Conservation (phyloP, 2,888 invertebrate species). For the Dolomedes plantarius region DNA sequence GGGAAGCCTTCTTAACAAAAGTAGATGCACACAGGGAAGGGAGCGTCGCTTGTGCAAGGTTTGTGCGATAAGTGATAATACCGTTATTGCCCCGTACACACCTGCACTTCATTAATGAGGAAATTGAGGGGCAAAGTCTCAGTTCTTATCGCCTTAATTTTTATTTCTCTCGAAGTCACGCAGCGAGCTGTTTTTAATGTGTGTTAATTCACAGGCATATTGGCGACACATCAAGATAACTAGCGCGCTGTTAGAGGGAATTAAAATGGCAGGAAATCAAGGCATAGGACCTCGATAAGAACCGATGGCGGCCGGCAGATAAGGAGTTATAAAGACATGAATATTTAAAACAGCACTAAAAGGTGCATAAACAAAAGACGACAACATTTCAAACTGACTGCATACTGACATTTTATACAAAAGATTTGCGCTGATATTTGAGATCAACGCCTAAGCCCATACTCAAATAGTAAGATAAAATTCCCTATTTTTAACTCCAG, state of each 20-base stretch:
- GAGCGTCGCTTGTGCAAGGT: constrained; percentile 52
- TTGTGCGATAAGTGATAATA: constrained; percentile 61
- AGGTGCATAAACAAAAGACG: no score
- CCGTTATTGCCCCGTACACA: constrained; percentile 61
- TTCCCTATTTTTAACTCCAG: no score
- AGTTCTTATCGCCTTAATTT: constrained; percentile 47
- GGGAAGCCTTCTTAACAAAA: constrained; percentile 57
- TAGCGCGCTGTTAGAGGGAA: background rate
- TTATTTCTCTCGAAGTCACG: background rate
- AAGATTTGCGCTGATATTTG: no score
- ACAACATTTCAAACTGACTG: no score
- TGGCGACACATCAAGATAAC: constrained; percentile 1
- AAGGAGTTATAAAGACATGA: no score
- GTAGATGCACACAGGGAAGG: constrained; percentile 63
- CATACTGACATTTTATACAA: no score
- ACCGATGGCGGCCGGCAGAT: no score
- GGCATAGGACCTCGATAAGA: no score
- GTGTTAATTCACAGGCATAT: constrained; percentile 15
- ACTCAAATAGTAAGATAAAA: no score
- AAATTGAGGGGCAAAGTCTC: constrained; percentile 50
- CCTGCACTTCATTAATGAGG: constrained; percentile 69
- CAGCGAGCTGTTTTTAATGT: constrained; percentile 13
- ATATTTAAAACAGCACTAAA: no score
- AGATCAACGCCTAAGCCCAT: no score
- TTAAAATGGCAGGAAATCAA: background rate